These are phyloP conservation scores for Eubucco bourcierii DNA, from an alignment of 2,113 vertebrate genomes.

Conservation along the genomic window DNA sequence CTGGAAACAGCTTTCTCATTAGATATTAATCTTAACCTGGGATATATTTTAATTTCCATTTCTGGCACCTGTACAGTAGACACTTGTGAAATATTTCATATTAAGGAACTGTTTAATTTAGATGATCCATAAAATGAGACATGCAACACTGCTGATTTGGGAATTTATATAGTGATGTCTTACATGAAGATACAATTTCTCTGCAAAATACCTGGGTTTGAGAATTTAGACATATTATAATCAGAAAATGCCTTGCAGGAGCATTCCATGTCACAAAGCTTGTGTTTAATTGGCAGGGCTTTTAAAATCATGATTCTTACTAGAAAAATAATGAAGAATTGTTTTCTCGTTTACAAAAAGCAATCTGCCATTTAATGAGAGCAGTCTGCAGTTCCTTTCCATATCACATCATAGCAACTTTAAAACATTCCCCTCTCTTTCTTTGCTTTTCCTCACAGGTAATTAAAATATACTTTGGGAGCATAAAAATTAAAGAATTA, in stretches of 20 bases:
- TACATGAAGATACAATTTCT: background rate
- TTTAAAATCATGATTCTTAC: background rate
- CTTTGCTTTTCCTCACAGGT: background rate
- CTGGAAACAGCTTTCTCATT: background rate
- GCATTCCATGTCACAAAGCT: background rate
- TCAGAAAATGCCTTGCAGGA: background rate
- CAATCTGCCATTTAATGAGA: background rate
- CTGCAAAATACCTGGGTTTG: background rate
- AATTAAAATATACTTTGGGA: slow-evolving; percentile 27
- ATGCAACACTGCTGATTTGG: background rate
- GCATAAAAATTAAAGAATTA: slow-evolving; percentile 23
- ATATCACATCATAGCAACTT: background rate
- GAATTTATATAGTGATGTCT: background rate
- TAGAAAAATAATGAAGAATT: background rate
- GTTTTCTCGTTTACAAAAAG: background rate
- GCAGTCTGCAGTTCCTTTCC: background rate
- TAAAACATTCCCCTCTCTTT: background rate
- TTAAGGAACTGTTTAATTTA: background rate
- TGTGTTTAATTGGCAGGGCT: background rate
- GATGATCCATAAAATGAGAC: background rate
- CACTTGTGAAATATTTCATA: background rate
- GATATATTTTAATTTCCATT: background rate
- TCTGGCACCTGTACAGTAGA: background rate
- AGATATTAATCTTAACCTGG: background rate
- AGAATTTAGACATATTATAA: background rate